These are phyloP conservation scores for Germaria angustata DNA, from an alignment of 2,888 invertebrate genomes.

Conservation along the genomic window DNA sequence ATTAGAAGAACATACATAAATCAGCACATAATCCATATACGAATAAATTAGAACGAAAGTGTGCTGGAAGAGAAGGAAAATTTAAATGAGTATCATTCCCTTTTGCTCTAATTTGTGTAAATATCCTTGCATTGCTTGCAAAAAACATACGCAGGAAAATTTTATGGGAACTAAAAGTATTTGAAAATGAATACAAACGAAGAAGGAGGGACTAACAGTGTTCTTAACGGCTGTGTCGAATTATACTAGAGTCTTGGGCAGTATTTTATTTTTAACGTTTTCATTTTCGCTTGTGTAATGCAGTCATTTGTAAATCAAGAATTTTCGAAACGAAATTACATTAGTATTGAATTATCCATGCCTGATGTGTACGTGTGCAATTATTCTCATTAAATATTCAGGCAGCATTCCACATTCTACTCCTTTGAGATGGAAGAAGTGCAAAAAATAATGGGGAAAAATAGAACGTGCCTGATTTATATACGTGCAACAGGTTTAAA, in stretches of 20 bases:
- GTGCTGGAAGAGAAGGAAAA: not conserved
- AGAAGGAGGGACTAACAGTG: not conserved
- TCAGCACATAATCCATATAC: not conserved
- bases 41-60: conserved; percentile 5
- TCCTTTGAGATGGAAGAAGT: not conserved
- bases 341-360: not conserved
- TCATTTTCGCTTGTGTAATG: too few relatives aligned
- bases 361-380: not conserved
- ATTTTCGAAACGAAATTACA: too few relatives aligned
- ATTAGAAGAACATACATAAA: not conserved
- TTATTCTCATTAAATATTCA: not conserved
- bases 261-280: too few relatives aligned
- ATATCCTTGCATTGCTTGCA: not conserved
- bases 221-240: too few relatives aligned
- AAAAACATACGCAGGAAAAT: not conserved
- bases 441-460: not conserved
- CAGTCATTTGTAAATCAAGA: too few relatives aligned
- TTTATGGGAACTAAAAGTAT: not conserved
- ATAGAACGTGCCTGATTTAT: conserved; percentile 15
- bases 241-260: too few relatives aligned
- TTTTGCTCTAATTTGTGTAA: not conserved
- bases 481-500: conserved; percentile 30
- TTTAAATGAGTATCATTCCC: not conserved
- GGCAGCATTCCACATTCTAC: not conserved
- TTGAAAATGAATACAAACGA: not conserved